A percentile compares a stretch with the other conserved stretches of the same genome.
These are phyloP conservation scores for Myotis davidii DNA, from an alignment of 2,113 vertebrate genomes.

Conservation along the genomic window DNA sequence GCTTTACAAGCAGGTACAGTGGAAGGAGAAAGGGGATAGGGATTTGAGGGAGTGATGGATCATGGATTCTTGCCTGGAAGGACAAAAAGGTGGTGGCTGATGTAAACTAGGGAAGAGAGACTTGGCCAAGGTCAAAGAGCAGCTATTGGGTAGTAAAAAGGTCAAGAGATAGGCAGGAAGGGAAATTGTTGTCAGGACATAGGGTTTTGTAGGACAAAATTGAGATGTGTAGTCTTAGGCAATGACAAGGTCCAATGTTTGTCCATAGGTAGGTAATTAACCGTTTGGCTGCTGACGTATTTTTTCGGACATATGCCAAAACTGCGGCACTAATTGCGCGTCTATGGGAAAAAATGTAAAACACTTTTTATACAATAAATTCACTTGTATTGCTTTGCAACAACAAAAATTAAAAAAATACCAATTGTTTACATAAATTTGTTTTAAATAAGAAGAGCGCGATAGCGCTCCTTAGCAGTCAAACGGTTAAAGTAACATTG, in stretches of 20 bases:
- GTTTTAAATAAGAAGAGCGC: too few relatives aligned
- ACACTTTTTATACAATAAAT: too few relatives aligned
- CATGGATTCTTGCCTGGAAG: not conserved
- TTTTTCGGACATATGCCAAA: too few relatives aligned
- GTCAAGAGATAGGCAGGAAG: not conserved
- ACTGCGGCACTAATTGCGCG: too few relatives aligned
- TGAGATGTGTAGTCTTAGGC: not conserved
- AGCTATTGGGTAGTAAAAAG: not conserved
- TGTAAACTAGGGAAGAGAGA: not conserved
- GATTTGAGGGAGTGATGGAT: not conserved
- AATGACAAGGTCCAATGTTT: not conserved
- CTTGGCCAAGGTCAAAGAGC: not conserved
- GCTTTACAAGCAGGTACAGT: not conserved
- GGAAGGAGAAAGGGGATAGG: not conserved
- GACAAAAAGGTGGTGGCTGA: not conserved
- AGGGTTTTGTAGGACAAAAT: not conserved
- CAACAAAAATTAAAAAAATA: too few relatives aligned
- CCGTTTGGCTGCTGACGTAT: too few relatives aligned
- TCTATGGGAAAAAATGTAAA: too few relatives aligned
- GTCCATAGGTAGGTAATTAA: not conserved
- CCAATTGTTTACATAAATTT: too few relatives aligned
- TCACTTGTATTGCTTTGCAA: too few relatives aligned
- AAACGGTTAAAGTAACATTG: not conserved
- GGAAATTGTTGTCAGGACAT: not conserved
- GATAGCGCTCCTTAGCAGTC: too few relatives aligned